phyloP scores from a whole-genome alignment of 2,797 vertebrate genomes.

The Bufotes viridis region DNA sequence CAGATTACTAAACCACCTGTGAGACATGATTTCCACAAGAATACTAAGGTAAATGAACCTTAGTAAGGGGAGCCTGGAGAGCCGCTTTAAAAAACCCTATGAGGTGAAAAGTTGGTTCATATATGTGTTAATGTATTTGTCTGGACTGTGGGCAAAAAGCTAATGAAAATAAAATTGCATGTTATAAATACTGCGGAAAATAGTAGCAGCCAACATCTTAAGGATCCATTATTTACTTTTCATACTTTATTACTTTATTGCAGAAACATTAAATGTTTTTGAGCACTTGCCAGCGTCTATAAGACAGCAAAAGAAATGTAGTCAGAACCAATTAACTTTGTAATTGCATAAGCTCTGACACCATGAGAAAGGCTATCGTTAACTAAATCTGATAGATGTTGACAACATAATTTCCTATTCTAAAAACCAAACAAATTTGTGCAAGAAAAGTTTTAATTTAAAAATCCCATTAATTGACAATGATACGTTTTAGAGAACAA shows the following conservation, averaged over 20 bases:
- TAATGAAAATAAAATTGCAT: neutral
- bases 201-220: neutral
- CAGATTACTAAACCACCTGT: neutral
- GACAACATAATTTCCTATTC: conserved; percentile 26
- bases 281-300: neutral
- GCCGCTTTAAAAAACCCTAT: neutral
- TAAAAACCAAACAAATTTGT: conserved; percentile 24
- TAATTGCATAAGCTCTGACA: neutral
- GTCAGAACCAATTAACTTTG: conserved; percentile 32
- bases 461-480: conserved; percentile 6
- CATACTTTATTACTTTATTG: neutral
- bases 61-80: neutral
- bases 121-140: neutral
- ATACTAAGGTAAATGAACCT: neutral
- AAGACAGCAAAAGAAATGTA: neutral
- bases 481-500: neutral
- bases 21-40: neutral
- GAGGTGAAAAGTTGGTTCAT: neutral
- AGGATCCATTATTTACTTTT: neutral
- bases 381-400: neutral
- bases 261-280: conserved; percentile 12
- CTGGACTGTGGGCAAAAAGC: neutral
- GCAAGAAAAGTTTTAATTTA: conserved; percentile 1
- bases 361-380: neutral
- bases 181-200: neutral